Percentiles rank a stretch among this genome's conserved stretches.
Evolutionary conservation across 2,113 vertebrate species (phyloP).

Genomic region (Macaca fascicularis): T2T-MFA8v1.1 NC_088375.1:185303001-185303500

Average conservation of each 20-base stretch:
- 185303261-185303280: background rate
- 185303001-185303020: background rate
- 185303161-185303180: background rate
- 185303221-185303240: background rate
- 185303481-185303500: background rate
- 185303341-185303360: background rate
- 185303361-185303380: background rate
- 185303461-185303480: background rate
- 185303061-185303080: background rate
- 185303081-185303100: background rate
- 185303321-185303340: background rate
- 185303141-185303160: background rate
- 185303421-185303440: background rate
- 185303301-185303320: background rate
- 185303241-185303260: background rate
- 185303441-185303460: background rate
- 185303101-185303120: background rate
- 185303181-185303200: background rate
- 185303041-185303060: background rate
- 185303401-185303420: background rate
- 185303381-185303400: background rate
- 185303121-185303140: background rate
- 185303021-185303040: background rate
- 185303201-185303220: background rate
- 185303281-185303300: background rate